Evolutionary conservation across 2,888 invertebrate genomes (phyloP).

Genomic region (Microplitis deprimator): DNA sequence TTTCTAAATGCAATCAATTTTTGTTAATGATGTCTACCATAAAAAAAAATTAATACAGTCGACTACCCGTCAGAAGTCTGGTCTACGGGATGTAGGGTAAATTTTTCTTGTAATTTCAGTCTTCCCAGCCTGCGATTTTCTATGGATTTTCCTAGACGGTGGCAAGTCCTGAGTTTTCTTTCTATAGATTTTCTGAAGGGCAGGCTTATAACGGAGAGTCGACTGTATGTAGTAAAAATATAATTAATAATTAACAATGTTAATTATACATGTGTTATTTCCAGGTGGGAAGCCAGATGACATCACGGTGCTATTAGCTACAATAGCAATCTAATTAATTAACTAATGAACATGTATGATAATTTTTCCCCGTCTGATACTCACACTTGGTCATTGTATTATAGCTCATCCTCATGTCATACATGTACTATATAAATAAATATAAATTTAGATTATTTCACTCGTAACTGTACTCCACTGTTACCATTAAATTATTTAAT

Average conservation of each 20-base stretch:
- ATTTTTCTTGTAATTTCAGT: too few species aligned
- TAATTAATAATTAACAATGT: background rate
- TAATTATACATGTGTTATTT: constrained; percentile 62
- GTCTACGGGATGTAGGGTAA: too few species aligned
- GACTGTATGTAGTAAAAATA: background rate
- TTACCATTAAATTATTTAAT: constrained; percentile 8
- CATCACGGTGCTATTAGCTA: constrained; percentile 96
- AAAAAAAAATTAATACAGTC: background rate
- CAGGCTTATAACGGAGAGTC: too few species aligned
- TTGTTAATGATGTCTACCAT: background rate
- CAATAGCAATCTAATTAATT: constrained; percentile 79
- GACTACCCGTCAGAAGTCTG: background rate
- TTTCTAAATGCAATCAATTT: constrained; percentile 36
- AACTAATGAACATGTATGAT: constrained; percentile 42
- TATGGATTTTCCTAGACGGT: too few species aligned
- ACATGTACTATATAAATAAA: constrained; percentile 55
- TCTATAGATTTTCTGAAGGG: too few species aligned
- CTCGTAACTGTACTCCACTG: background rate
- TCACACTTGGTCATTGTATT: constrained; percentile 65
- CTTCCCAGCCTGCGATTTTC: too few species aligned
- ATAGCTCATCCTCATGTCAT: constrained; percentile 67
- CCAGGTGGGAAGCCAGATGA: constrained; percentile 98
- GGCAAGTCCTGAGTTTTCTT: too few species aligned
- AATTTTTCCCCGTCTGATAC: constrained; percentile 24
- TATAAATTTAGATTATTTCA: constrained; percentile 6